Base-by-base conservation (phyloP, 2,797 vertebrate species). In the Pterois miles region DNA sequence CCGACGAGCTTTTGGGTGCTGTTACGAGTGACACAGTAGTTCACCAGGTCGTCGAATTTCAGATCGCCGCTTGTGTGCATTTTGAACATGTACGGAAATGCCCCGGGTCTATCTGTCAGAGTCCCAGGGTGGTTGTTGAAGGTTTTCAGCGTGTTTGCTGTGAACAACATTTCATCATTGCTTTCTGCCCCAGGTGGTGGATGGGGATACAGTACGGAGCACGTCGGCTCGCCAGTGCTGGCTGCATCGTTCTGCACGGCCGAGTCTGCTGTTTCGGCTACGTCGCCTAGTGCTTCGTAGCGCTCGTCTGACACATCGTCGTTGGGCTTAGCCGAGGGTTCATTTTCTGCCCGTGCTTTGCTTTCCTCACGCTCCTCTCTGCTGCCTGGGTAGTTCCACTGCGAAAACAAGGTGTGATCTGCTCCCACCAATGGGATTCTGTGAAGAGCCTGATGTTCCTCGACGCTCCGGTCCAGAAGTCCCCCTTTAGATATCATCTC, bases 71-170 rank as follows among this genome's bases (percentile, higher is more conserved):
- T 43, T 13, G 9, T 5, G 34, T 20, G 31, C 20, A 62, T 6
- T 2, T 13, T 54, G 33, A 62, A 79, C 1, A 5, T 46, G 46
- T 62, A 62, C 1, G 63, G 63, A 14, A 56, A 72, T 2, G 63
- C 59, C 0, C 1, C 1, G 1, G 54, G 62, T 27, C 59, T 6
- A 16, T 73, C 76, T 2, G 70, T 73, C 0, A 73, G 22, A 34
- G 56, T n/a, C 12, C 69, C 69, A 2, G 63, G 20, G 2, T 20
- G 33, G 63, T 62, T 73, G 70, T 79, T 79, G 54, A 79, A 70
- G 1, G 33, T 29, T 14, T 38, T 3, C 4, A 76, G 7, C 1
- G 25, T 50, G 29, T 62, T 14, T 9, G 0, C 14, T 4, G 18
- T 9, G 29, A 52, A 22, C n/a, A n/a, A n/a, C 18, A 2, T 48